Percentiles rank a stretch among this genome's conserved stretches.
Conservation (phyloP, 2,113 vertebrate species). For the Ploceus nigricollis region DNA sequence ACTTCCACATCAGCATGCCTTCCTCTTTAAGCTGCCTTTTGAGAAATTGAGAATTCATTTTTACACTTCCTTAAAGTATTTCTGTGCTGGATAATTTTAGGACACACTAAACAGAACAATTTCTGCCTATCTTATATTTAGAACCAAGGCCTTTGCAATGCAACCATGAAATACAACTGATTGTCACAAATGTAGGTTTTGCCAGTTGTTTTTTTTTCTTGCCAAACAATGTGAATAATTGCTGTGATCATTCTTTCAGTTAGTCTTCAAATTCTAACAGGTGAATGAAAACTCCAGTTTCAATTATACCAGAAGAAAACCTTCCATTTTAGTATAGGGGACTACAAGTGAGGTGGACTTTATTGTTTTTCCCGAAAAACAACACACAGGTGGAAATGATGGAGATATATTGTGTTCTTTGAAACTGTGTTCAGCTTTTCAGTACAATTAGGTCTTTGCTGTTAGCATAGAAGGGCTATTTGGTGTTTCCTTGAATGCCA, state of each 20-base stretch:
- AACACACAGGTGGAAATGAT: constrained; percentile 5
- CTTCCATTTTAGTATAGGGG: neutral
- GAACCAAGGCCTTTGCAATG: constrained; percentile 23
- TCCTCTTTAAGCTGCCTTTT: constrained; percentile 38
- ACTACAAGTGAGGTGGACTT: neutral
- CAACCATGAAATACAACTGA: constrained; percentile 31
- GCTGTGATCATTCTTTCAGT: neutral
- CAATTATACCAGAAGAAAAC: neutral
- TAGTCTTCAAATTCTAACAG: neutral
- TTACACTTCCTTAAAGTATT: constrained; percentile 45
- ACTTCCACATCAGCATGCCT: constrained; percentile 33
- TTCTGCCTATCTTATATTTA: constrained; percentile 43
- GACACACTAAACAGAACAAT: constrained; percentile 37
- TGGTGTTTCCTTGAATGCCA: neutral
- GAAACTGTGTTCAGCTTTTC: constrained; percentile 36
- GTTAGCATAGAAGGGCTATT: neutral
- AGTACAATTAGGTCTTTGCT: constrained; percentile 3
- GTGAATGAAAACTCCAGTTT: neutral
- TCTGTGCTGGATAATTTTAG: constrained; percentile 37
- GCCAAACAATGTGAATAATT: neutral
- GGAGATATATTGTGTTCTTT: constrained; percentile 4
- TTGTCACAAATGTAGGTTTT: neutral
- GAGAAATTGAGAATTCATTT: constrained; percentile 34
- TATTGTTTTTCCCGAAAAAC: neutral
- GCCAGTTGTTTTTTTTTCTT: neutral